Evolutionary conservation across 2,797 vertebrate species (phyloP).

Genomic region (Botia almorhae): DNA sequence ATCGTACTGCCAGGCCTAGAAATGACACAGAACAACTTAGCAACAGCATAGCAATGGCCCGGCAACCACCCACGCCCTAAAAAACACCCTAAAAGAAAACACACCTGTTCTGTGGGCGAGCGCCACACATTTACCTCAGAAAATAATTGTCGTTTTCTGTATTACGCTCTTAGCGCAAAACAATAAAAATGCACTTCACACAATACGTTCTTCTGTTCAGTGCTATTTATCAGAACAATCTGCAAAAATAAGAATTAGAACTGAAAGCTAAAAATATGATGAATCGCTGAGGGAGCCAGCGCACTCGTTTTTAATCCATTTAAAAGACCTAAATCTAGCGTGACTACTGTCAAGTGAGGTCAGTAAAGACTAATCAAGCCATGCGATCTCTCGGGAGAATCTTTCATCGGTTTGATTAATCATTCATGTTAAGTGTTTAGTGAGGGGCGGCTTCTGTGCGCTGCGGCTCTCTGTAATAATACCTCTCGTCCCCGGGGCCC

Average conservation of each 20-base stretch:
- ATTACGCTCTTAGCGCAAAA: neutral
- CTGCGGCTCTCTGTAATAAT: constrained; percentile 4
- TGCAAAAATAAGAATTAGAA: neutral
- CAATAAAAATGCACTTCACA: neutral
- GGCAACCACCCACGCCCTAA: no score
- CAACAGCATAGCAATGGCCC: neutral
- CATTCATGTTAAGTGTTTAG: constrained; percentile 38
- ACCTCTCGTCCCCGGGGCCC: neutral
- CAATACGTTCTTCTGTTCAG: neutral
- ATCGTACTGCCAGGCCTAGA: no score
- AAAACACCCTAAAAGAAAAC: no score
- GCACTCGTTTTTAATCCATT: constrained; percentile 12
- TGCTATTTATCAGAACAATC: neutral
- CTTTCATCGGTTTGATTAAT: constrained; percentile 38
- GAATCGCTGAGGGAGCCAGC: neutral
- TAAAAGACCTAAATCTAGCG: neutral
- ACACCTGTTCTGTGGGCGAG: no score
- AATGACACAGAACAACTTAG: no score
- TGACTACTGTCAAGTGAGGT: neutral
- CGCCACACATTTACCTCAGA: neutral
- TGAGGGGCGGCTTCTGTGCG: neutral
- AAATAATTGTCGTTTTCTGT: neutral
- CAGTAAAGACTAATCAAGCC: constrained; percentile 27
- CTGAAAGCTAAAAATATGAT: constrained; percentile 4
- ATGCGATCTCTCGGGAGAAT: neutral